Conservation (phyloP, 1,140 invertebrate species). For the Phenacoccus solenopsis region DNA sequence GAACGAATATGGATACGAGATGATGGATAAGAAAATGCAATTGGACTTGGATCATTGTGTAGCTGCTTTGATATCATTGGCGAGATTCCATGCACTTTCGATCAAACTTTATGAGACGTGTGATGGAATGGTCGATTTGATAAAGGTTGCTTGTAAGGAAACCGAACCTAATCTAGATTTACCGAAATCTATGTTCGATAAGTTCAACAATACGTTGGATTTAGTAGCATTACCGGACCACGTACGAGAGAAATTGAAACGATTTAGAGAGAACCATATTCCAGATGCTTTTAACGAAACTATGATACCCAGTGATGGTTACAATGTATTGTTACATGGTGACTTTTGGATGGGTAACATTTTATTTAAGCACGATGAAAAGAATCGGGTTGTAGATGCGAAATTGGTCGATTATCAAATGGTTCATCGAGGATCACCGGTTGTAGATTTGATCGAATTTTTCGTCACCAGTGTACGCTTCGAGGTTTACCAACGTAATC, state of each 20-base stretch:
- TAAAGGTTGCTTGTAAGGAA: background rate
- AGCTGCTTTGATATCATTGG: slow-evolving; percentile 26
- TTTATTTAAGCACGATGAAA: slow-evolving; percentile 42
- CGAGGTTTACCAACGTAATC: background rate
- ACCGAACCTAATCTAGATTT: background rate
- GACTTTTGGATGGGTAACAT: slow-evolving; percentile 55
- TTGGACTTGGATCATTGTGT: slow-evolving; percentile 26
- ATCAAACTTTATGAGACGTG: background rate
- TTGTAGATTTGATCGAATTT: slow-evolving; percentile 44
- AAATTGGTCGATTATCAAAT: slow-evolving; percentile 52
- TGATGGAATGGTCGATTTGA: background rate
- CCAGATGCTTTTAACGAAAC: background rate
- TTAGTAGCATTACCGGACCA: background rate
- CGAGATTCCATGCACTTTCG: slow-evolving; percentile 26
- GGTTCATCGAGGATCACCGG: slow-evolving; percentile 37
- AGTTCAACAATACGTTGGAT: background rate
- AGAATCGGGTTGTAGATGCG: slow-evolving; percentile 36
- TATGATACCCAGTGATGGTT: slow-evolving; percentile 25
- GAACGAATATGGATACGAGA: slow-evolving; percentile 24
- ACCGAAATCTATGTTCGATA: background rate
- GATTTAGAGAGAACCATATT: background rate
- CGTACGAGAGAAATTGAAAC: background rate
- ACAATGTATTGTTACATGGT: slow-evolving; percentile 48
- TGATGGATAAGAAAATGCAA: slow-evolving; percentile 25
- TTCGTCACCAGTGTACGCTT: slow-evolving; percentile 37